Evolutionary conservation across 2,797 vertebrate genomes (phyloP).

Genomic region (Benthosema pterotum): DNA sequence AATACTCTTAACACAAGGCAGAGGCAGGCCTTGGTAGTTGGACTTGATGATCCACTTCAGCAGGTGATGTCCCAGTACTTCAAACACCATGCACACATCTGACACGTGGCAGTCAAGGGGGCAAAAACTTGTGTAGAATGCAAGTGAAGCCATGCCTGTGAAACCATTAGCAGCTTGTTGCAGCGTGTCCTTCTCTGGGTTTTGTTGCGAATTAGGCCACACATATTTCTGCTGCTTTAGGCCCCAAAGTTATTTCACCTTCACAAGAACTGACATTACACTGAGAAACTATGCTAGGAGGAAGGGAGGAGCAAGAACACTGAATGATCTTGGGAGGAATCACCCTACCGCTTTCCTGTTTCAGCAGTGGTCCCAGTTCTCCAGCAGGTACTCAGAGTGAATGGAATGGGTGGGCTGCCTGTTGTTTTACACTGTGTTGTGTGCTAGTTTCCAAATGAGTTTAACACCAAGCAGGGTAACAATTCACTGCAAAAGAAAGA

Average conservation of each 20-base stretch:
- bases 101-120: conserved; percentile 77
- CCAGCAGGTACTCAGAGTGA: conserved; percentile 9
- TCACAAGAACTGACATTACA: conserved; percentile 21
- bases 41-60: conserved; percentile 99
- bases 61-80: conserved; percentile 97
- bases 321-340: conserved; percentile 34
- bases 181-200: not conserved
- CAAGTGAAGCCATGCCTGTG: not conserved
- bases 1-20: conserved; percentile 95
- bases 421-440: conserved; percentile 47
- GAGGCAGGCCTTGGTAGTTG: conserved; percentile 96
- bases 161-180: not conserved
- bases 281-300: conserved; percentile 23
- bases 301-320: conserved; percentile 20
- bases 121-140: conserved; percentile 20
- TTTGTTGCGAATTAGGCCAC: conserved; percentile 1
- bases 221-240: not conserved
- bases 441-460: conserved; percentile 15
- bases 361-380: not conserved
- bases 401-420: conserved; percentile 14
- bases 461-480: conserved; percentile 27
- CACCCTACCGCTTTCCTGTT: conserved; percentile 52
- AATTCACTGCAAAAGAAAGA: not conserved
- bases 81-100: conserved; percentile 99
- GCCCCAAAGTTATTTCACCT: conserved; percentile 7